A percentile compares a stretch with the other conserved stretches of the same genome.
phyloP scores from a whole-genome alignment of 2,113 vertebrate species.

The Callaeas wilsoni region DNA sequence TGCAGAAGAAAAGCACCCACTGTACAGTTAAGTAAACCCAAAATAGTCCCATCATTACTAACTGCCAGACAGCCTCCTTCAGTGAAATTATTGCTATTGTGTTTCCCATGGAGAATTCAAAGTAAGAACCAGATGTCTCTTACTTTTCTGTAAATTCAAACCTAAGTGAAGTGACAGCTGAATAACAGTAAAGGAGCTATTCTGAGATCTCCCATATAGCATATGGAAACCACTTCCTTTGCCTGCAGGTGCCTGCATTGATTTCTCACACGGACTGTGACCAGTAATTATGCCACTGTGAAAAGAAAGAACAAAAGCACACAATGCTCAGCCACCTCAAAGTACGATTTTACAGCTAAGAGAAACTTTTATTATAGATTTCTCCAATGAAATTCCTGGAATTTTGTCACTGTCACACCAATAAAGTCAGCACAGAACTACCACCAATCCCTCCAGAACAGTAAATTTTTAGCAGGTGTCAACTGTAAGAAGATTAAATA shows the following conservation, averaged over 20 bases:
- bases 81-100: slow-evolving; percentile 27
- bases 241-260: slow-evolving; percentile 7
- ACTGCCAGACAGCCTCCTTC: neutral
- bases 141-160: slow-evolving; percentile 30
- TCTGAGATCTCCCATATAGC: neutral
- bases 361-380: neutral
- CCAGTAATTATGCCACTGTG: neutral
- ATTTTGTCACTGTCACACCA: neutral
- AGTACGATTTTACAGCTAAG: neutral
- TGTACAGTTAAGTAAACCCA: neutral
- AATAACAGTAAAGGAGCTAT: neutral
- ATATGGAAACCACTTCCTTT: neutral
- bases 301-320: neutral
- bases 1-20: neutral
- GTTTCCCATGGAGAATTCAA: slow-evolving; percentile 25
- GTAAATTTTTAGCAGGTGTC: neutral
- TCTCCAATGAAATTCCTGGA: neutral
- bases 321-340: neutral
- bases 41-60: neutral
- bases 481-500: neutral
- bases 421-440: neutral
- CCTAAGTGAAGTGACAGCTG: slow-evolving; percentile 17
- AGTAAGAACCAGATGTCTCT: slow-evolving; percentile 46
- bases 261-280: neutral
- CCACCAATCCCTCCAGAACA: neutral